phyloP scores from a whole-genome alignment of 2,113 vertebrate species.

The Tretioscincus oriximinensis region DNA sequence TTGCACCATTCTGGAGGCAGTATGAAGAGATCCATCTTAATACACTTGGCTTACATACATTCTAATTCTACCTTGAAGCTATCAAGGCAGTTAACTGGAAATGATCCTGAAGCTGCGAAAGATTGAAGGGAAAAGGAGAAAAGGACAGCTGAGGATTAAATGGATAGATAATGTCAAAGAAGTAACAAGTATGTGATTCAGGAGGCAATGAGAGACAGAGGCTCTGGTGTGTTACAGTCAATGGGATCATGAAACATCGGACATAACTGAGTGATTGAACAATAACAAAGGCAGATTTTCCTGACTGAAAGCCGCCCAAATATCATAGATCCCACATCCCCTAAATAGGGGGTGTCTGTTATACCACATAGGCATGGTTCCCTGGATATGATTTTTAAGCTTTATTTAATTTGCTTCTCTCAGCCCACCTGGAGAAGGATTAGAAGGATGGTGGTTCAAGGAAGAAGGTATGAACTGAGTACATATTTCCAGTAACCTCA shows the following conservation, averaged over 20 bases:
- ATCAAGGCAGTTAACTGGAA: no score
- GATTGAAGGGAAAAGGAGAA: no score
- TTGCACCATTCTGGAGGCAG: no score
- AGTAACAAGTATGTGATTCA: no score
- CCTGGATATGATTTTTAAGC: slow-evolving; percentile 5
- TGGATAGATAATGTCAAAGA: no score
- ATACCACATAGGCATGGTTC: slow-evolving; percentile 1
- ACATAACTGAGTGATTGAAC: not conserved
- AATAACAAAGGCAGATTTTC: not conserved
- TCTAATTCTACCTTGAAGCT: no score
- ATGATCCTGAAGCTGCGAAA: no score
- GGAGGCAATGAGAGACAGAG: no score
- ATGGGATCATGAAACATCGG: not conserved
- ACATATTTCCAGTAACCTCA: slow-evolving; percentile 4
- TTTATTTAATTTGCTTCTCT: slow-evolving; percentile 14
- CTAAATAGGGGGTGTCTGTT: not conserved
- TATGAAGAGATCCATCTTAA: no score
- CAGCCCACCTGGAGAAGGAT: not conserved
- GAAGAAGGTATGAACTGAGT: not conserved
- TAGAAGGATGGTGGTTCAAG: not conserved
- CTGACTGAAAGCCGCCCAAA: not conserved
- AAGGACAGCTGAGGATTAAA: no score
- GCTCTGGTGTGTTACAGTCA: no score
- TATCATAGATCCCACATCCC: not conserved
- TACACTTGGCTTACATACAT: no score